These are phyloP conservation scores for Tauraco hartlaubi DNA, from an alignment of 2,797 vertebrate genomes.

Conservation along the genomic window DNA sequence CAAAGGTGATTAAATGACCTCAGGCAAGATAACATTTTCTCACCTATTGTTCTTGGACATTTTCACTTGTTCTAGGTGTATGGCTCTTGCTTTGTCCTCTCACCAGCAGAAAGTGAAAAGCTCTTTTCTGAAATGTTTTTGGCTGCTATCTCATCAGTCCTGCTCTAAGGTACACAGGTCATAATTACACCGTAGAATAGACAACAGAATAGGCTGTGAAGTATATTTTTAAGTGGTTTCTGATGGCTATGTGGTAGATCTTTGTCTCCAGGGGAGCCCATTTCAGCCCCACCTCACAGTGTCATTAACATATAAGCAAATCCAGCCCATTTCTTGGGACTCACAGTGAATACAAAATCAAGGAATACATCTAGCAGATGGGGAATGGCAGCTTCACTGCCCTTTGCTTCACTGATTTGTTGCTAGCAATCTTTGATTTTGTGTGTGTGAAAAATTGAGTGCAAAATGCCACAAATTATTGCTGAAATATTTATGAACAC, in stretches of 20 bases:
- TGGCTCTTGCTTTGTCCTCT: neutral
- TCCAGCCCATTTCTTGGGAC: neutral
- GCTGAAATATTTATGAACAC: slow-evolving; percentile 34
- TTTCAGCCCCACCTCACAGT: neutral
- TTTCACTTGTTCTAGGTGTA: neutral
- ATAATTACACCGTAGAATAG: neutral
- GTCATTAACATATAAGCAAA: neutral
- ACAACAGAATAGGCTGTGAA: neutral
- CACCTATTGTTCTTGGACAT: neutral
- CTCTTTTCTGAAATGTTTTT: neutral
- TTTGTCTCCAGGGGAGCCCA: neutral
- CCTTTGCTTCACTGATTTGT: neutral
- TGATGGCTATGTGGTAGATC: neutral
- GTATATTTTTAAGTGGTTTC: neutral
- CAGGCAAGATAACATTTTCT: neutral
- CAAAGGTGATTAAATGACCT: neutral
- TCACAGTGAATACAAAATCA: neutral
- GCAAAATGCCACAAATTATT: slow-evolving; percentile 29
- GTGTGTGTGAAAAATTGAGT: neutral
- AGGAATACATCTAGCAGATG: neutral
- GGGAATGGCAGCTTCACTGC: neutral
- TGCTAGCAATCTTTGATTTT: neutral
- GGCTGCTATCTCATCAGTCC: neutral
- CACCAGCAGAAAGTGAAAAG: neutral
- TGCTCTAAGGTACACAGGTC: neutral